Conservation (phyloP, 2,113 vertebrate genomes). For the Okapia johnstoni region DNA sequence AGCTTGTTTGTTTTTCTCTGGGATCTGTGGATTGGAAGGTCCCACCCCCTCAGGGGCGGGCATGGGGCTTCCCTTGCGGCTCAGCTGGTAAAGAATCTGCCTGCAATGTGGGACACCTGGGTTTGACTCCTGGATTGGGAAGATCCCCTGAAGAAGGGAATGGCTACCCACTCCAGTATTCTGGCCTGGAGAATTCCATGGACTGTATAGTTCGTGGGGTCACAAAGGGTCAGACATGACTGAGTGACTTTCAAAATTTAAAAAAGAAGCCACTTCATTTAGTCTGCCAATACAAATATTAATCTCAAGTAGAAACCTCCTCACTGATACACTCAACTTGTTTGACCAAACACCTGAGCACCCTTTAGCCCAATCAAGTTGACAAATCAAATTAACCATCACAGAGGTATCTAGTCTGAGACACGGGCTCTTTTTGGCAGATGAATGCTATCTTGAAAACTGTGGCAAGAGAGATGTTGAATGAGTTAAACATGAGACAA, state of each 20-base stretch:
- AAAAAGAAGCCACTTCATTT: neutral
- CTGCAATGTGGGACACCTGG: neutral
- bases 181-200: neutral
- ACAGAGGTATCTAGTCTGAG: neutral
- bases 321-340: neutral
- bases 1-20: neutral
- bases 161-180: neutral
- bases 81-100: neutral
- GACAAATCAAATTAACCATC: neutral
- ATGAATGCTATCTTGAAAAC: neutral
- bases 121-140: neutral
- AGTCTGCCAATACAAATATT: neutral
- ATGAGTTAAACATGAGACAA: neutral
- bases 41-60: accelerated
- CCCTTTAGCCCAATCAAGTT: neutral
- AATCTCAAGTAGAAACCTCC: neutral
- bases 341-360: neutral
- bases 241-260: neutral
- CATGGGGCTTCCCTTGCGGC: neutral
- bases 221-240: neutral
- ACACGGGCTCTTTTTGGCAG: neutral
- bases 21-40: neutral
- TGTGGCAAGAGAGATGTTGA: neutral
- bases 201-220: neutral
- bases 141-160: neutral